phyloP scores from a whole-genome alignment of 2,888 invertebrate genomes.

The Stenurella melanura region DNA sequence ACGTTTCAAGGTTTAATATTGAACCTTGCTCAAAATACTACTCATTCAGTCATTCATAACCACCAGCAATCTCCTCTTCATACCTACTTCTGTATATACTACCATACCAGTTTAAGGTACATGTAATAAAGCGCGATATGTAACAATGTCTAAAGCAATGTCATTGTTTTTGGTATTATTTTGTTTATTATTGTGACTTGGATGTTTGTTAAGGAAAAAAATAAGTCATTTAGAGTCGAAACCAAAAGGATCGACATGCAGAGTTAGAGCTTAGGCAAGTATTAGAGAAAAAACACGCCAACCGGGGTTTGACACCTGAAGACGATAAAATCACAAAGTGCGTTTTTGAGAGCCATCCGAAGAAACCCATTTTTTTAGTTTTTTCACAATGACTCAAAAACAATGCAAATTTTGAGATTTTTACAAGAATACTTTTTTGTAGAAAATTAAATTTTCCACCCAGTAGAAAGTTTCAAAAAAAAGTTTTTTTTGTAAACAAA shows the following conservation, averaged over 20 bases:
- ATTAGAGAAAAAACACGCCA: no score
- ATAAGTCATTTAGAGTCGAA: not conserved
- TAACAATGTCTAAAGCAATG: not conserved
- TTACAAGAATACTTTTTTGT: no score
- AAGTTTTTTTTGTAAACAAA: no score
- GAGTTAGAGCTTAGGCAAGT: no score
- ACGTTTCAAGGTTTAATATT: conserved; percentile 48
- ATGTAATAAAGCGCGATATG: not conserved
- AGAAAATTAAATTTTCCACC: no score
- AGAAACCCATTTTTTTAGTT: no score
- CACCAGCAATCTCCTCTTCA: conserved; percentile 32
- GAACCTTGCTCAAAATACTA: conserved; percentile 44
- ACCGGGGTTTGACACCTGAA: no score
- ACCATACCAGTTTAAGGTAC: conserved; percentile 8
- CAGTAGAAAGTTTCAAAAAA: no score
- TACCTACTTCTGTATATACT: conserved; percentile 13
- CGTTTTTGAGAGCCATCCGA: no score
- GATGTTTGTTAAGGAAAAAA: not conserved
- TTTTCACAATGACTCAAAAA: no score
- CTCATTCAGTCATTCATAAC: conserved; percentile 53
- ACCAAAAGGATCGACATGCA: not conserved
- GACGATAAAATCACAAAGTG: no score
- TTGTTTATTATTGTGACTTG: not conserved
- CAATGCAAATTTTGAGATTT: no score
- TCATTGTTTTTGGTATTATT: conserved; percentile 2